Conservation (phyloP, 2,797 vertebrate genomes). For the Pempheris klunzingeri region DNA sequence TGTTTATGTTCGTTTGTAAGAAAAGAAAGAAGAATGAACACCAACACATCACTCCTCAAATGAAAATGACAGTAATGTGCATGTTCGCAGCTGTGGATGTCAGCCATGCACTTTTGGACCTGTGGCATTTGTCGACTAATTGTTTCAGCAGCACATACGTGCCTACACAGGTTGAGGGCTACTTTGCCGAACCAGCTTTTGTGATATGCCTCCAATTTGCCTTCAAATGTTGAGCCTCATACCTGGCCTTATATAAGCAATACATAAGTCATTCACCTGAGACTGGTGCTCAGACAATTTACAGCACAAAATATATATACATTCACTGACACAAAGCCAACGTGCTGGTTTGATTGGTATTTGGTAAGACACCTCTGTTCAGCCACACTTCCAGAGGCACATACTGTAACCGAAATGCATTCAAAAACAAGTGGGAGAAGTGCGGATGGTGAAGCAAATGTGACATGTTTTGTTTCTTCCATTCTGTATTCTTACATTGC, state of each 20-base stretch:
- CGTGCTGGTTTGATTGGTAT: neutral
- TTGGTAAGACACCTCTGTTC: neutral
- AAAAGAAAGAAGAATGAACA: neutral
- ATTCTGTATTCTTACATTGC: neutral
- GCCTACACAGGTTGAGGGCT: constrained; percentile 5
- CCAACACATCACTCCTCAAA: constrained; percentile 2
- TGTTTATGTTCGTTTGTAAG: constrained; percentile 6
- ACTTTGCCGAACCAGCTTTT: constrained; percentile 14
- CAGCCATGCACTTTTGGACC: constrained; percentile 16
- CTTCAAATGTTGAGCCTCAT: too few relatives aligned
- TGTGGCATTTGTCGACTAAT: constrained; percentile 35
- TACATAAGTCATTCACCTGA: neutral
- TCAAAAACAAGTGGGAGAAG: neutral
- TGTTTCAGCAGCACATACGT: constrained; percentile 26
- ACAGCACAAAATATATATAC: neutral
- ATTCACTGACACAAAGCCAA: neutral
- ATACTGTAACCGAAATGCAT: neutral
- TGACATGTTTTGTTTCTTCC: constrained; percentile 3
- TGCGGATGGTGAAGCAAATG: neutral
- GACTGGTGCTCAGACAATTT: neutral
- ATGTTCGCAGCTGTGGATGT: constrained; percentile 14
- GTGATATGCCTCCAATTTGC: constrained; percentile 21
- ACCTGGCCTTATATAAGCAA: too few relatives aligned
- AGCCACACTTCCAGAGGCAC: constrained; percentile 3
- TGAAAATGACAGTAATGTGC: neutral